A percentile compares a stretch with the other conserved stretches of the same genome.
Conservation (phyloP, 35 echinoderm and acorn worm species). For the Stichopus chloronotus region DNA sequence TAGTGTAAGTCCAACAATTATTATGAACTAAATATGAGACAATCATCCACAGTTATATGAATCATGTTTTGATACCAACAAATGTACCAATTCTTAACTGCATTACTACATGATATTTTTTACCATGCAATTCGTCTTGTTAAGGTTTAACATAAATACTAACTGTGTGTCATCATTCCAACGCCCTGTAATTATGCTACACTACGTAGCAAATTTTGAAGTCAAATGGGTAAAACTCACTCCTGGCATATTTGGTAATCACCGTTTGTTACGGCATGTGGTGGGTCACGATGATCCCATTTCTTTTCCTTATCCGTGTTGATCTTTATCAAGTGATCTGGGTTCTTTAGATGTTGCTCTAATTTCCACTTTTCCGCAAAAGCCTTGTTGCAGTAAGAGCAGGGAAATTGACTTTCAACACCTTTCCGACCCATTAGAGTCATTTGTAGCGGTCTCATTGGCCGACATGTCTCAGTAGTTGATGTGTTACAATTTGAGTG, state of each 20-base stretch:
- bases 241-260: constrained; percentile 62
- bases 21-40: no score
- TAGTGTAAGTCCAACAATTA: no score
- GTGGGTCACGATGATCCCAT: constrained; percentile 82
- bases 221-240: constrained; percentile 38
- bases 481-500: neutral
- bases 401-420: neutral
- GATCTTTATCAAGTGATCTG: constrained; percentile 70
- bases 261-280: constrained; percentile 72
- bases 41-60: no score
- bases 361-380: constrained; percentile 26
- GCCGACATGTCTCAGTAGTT: neutral
- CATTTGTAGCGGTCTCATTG: neutral
- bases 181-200: no score
- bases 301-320: constrained; percentile 82
- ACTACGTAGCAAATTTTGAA: neutral
- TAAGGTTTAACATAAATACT: no score
- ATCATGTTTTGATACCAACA: no score
- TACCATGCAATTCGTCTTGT: no score
- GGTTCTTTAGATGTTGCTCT: constrained; percentile 15
- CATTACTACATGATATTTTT: no score
- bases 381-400: neutral
- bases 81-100: no score
- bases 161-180: no score
- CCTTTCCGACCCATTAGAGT: neutral